Conservation (phyloP, 2,797 vertebrate genomes). For the Acanthiza pusilla region DNA sequence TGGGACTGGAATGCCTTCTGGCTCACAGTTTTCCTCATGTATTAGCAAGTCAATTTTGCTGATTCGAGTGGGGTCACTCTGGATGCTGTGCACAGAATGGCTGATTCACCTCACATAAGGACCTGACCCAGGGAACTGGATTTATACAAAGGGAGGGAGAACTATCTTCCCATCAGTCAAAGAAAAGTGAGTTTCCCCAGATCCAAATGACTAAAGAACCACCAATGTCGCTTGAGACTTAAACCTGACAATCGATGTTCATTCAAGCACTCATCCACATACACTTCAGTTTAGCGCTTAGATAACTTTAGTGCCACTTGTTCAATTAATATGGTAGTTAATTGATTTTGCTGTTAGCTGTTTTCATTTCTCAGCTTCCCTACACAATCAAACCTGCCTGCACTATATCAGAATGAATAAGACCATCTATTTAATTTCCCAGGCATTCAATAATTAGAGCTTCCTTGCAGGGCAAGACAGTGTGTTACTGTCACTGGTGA, state of each 20-base stretch:
- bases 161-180: neutral
- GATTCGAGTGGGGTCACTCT: neutral
- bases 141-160: neutral
- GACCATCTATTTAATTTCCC: slow-evolving; percentile 5
- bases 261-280: neutral
- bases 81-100: neutral
- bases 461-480: neutral
- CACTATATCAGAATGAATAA: neutral
- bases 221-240: neutral
- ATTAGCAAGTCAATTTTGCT: neutral
- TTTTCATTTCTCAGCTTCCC: slow-evolving; percentile 2
- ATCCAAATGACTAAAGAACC: neutral
- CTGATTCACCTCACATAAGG: neutral
- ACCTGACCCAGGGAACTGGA: neutral
- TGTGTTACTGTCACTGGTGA: neutral
- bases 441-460: slow-evolving; percentile 4
- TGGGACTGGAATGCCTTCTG: neutral
- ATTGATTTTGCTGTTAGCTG: slow-evolving; percentile 14
- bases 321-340: neutral
- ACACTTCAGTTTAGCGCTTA: neutral
- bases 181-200: neutral
- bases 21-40: neutral
- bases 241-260: neutral
- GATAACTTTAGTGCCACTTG: neutral
- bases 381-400: slow-evolving; percentile 10